Base-by-base conservation (phyloP, 2,888 invertebrate genomes). In the Diarsia dahlii region DNA sequence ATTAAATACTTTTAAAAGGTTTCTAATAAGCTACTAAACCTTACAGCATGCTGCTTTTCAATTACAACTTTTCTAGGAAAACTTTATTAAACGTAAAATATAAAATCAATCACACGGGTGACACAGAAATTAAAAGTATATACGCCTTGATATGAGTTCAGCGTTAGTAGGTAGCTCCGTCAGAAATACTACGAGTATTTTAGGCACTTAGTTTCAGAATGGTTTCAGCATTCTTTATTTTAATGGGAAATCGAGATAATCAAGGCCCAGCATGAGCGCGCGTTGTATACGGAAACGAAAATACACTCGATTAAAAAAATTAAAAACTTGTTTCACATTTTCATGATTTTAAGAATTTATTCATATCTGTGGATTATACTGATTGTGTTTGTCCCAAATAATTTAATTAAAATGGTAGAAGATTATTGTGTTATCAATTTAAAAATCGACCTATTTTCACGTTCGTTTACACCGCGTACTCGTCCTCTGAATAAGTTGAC, bases 81-180 rank as follows among this genome's bases (percentile, higher is more conserved):
- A n/a, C n/a, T n/a, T n/a, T 39, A 39, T 39, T 39, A 39, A 39
- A 39, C 0, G 4, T 39, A 6, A 5, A 34, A 20, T 62, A 50
- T 34, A 45, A 75, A 75, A 81, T 69, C 62, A n/a, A 46, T 15
- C 45, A 9, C 28, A 65, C 3, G n/a, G 5, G 15, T 65, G 20
- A 69, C 20, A n/a, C 46, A 15, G 45, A 66, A 15, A 12, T 39
- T 10, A 39, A n/a, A 39, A 58, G 18, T 39, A 39, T 34, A 20
- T 39, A 39, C 1, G 34, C 12, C 54, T n/a, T n/a, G 54, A 20
- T 52, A 54, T 54, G n/a, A n/a, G 4, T 54, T n/a, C 52, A 54
- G 54, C 1, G 10, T 54, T 10, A 1, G 12, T n/a, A 12, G 54
- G 0, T n/a, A 10, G 23, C 56, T 56, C n/a, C 54, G n/a, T 10